Percentiles rank a stretch among this genome's conserved stretches.
Conservation (phyloP, 2,888 invertebrate species). For the Mycalesis mineus region DNA sequence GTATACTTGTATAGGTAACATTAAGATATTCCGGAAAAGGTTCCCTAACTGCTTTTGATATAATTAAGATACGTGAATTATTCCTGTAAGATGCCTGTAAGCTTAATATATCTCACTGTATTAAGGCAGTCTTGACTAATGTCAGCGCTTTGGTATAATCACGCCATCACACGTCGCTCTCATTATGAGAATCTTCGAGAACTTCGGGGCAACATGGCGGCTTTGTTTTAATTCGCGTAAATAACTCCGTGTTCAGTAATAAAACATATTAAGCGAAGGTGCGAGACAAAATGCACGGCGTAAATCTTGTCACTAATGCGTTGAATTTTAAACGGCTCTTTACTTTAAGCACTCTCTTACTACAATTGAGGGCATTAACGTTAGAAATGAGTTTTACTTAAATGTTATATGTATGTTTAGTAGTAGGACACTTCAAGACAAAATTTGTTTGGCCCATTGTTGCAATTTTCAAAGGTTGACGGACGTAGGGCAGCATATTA, state of each 20-base stretch:
- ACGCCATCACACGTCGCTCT: constrained; percentile 42
- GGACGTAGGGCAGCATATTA: too few species aligned
- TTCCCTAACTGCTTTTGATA: not conserved
- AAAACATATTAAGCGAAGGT: constrained; percentile 46
- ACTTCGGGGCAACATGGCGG: constrained; percentile 50
- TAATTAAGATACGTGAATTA: not conserved
- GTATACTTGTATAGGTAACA: not conserved
- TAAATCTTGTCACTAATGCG: constrained; percentile 22
- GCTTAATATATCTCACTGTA: not conserved
- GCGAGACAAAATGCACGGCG: constrained; percentile 29
- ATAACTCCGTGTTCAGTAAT: constrained; percentile 41
- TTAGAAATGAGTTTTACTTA: not conserved
- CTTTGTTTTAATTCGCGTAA: constrained; percentile 51
- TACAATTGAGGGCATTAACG: not conserved
- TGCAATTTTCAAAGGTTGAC: too few species aligned
- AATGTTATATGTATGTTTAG: too few species aligned
- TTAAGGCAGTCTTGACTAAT: constrained; percentile 8
- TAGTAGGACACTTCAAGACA: too few species aligned
- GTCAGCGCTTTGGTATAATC: constrained; percentile 24
- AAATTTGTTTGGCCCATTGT: too few species aligned
- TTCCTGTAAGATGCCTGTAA: not conserved
- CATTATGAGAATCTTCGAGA: constrained; percentile 53
- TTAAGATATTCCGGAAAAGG: too few species aligned
- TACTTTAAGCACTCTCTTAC: not conserved
- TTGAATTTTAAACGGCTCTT: constrained; percentile 15